Evolutionary conservation across 2,888 invertebrate genomes (phyloP).

Genomic region (Parnassius apollo): DNA sequence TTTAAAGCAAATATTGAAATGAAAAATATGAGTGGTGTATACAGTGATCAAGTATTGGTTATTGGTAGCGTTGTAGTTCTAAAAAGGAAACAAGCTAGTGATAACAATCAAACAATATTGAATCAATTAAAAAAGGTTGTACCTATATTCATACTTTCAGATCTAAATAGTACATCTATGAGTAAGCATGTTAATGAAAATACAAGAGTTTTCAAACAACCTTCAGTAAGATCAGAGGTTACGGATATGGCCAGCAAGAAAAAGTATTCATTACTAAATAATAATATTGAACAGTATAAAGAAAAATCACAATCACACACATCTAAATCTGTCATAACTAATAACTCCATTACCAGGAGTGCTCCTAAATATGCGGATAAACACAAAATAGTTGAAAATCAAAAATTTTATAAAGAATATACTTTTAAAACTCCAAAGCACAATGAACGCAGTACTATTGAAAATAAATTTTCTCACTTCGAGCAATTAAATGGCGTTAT

Average conservation of each 20-base stretch:
- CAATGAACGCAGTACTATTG: too few species aligned
- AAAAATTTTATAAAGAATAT: too few species aligned
- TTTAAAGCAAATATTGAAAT: background rate
- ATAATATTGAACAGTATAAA: background rate
- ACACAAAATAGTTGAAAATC: too few species aligned
- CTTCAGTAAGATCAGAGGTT: slow-evolving; percentile 1
- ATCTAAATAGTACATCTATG: background rate
- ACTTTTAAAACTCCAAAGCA: too few species aligned
- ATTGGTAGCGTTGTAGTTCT: slow-evolving; percentile 9
- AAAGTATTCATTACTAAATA: background rate
- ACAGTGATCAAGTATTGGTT: slow-evolving; percentile 2
- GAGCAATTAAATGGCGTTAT: too few species aligned
- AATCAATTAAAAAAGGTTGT: background rate
- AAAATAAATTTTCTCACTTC: too few species aligned
- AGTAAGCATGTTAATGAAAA: background rate
- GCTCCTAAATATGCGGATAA: too few species aligned
- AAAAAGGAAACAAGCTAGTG: slow-evolving; percentile 17
- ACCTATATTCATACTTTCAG: background rate
- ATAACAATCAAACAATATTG: background rate
- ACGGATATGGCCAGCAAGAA: background rate
- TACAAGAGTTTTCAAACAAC: background rate
- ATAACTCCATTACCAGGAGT: too few species aligned
- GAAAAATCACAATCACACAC: background rate
- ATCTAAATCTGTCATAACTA: too few species aligned
- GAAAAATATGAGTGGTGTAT: background rate